phyloP scores from a whole-genome alignment of 1,140 invertebrate genomes.

The Drosophila lini region DNA sequence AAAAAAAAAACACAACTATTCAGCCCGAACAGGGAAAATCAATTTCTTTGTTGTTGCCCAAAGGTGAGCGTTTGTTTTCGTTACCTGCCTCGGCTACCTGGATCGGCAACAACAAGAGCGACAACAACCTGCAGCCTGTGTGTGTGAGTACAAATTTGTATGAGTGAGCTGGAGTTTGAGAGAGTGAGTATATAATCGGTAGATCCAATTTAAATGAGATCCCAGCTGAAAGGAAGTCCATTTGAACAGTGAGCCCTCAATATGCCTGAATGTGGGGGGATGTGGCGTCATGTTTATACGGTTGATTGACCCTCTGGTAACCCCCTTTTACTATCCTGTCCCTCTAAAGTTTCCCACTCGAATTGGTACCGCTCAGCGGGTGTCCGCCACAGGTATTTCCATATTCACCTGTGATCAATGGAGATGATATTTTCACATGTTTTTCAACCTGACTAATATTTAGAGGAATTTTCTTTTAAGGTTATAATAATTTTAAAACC shows the following conservation, averaged over 20 bases:
- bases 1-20: slow-evolving; percentile 23
- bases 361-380: slow-evolving; percentile 12
- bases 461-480: neutral
- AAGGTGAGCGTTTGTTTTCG: slow-evolving; percentile 54
- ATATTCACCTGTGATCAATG: slow-evolving; percentile 1
- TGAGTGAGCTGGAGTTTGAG: neutral
- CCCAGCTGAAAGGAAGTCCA: slow-evolving; percentile 25
- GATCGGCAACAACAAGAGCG: slow-evolving; percentile 11
- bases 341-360: neutral
- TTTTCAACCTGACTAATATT: no score
- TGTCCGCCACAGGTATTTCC: slow-evolving; percentile 4
- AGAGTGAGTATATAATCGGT: slow-evolving; percentile 40
- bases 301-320: neutral
- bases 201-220: slow-evolving; percentile 75
- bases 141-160: slow-evolving; percentile 28
- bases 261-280: slow-evolving; percentile 5
- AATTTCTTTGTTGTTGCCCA: slow-evolving; percentile 71
- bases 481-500: no score
- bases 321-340: neutral
- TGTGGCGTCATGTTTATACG: neutral
- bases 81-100: slow-evolving; percentile 64
- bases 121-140: slow-evolving; percentile 15
- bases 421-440: neutral
- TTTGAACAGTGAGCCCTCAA: slow-evolving; percentile 36
- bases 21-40: slow-evolving; percentile 72